Percentiles rank a stretch among this genome's conserved stretches.
Conservation (phyloP, 2,888 invertebrate genomes). For the Drosophila meridiana region DNA sequence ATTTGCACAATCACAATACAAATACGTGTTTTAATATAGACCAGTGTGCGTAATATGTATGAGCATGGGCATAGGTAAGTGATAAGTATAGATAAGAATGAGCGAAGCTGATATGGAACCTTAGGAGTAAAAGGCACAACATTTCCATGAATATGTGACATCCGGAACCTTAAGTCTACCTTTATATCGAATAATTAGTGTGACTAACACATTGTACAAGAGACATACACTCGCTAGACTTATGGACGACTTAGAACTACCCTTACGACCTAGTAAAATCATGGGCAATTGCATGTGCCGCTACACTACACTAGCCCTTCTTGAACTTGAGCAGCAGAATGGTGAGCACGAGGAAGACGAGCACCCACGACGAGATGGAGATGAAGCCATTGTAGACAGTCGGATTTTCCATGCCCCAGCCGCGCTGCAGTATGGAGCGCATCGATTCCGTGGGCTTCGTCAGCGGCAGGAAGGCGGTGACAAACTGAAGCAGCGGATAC, state of each 20-base stretch:
- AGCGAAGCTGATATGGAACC: constrained; percentile 28
- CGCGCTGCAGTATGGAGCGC: constrained; percentile 93
- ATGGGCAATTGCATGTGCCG: constrained; percentile 41
- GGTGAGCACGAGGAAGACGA: constrained; percentile 90
- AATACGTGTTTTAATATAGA: constrained; percentile 19
- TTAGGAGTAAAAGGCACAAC: constrained; percentile 67
- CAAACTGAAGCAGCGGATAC: constrained; percentile 90
- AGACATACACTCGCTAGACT: constrained; percentile 39
- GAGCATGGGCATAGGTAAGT: constrained; percentile 9
- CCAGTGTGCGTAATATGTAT: constrained; percentile 26
- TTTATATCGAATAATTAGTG: constrained; percentile 23
- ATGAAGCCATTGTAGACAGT: constrained; percentile 93
- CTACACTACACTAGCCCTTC: constrained; percentile 88
- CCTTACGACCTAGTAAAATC: constrained; percentile 78
- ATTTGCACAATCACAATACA: constrained; percentile 28
- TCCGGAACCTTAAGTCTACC: constrained; percentile 67
- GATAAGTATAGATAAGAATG: not conserved
- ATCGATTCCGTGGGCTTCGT: constrained; percentile 95
- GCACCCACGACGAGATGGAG: constrained; percentile 92
- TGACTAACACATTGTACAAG: constrained; percentile 52
- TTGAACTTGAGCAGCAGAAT: constrained; percentile 93
- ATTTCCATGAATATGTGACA: constrained; percentile 58
- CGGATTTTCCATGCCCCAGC: constrained; percentile 90
- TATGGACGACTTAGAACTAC: constrained; percentile 50
- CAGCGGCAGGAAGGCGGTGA: constrained; percentile 92